A percentile compares a stretch with the other conserved stretches of the same genome.
Conservation (phyloP, 2,797 vertebrate species). For the Erethizon dorsatum region DNA sequence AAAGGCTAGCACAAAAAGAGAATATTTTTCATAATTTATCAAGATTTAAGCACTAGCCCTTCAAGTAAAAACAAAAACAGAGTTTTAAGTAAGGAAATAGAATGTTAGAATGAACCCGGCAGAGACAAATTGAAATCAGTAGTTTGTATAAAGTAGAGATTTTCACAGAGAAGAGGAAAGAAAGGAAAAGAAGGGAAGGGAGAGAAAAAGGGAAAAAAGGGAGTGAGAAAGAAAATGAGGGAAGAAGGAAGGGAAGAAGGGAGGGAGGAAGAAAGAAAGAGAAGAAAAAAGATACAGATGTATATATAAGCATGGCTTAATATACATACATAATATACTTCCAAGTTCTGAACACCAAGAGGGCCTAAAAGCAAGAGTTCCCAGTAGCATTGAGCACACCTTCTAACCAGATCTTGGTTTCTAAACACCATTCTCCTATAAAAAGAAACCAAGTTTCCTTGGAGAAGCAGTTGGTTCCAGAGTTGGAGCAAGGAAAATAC, state of each 20-base stretch:
- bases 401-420: conserved; percentile 35
- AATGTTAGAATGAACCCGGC: background rate
- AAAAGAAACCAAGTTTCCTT: conserved; percentile 4
- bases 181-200: background rate
- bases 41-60: conserved; percentile 1
- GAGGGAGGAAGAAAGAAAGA: background rate
- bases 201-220: too few relatives aligned
- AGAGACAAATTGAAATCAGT: conserved; percentile 18
- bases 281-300: background rate
- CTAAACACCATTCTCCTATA: conserved; percentile 47
- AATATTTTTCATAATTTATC: background rate
- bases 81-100: background rate
- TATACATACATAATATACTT: background rate
- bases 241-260: background rate
- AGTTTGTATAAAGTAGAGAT: conserved; percentile 29
- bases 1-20: background rate
- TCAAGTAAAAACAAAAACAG: background rate
- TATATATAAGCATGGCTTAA: background rate
- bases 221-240: too few relatives aligned
- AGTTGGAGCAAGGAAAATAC: background rate
- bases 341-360: background rate
- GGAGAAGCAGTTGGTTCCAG: background rate
- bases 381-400: background rate
- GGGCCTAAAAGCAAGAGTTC: background rate
- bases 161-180: background rate